phyloP scores from a whole-genome alignment of 2,888 invertebrate genomes.

The Nymphalis polychloros region DNA sequence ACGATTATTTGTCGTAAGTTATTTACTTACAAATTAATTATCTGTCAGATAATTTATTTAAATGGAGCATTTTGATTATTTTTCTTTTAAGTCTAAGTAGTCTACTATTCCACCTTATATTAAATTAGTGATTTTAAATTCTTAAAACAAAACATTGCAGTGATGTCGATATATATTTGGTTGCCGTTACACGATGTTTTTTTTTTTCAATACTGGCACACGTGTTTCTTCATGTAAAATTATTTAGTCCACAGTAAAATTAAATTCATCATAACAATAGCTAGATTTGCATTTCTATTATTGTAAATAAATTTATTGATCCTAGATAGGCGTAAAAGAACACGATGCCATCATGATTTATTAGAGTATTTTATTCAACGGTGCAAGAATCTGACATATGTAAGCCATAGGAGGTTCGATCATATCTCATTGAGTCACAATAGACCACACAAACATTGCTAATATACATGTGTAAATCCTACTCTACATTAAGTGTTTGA shows the following conservation, averaged over 20 bases:
- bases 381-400: conserved; percentile 38
- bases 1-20: background rate
- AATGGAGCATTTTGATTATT: too few relatives aligned
- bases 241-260: background rate
- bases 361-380: conserved; percentile 33
- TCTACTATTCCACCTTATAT: too few relatives aligned
- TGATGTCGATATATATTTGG: too few relatives aligned
- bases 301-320: conserved; percentile 33
- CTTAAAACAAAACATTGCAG: too few relatives aligned
- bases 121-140: too few relatives aligned
- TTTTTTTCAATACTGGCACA: too few relatives aligned
- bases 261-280: background rate
- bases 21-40: too few relatives aligned
- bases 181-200: too few relatives aligned
- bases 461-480: conserved; percentile 48
- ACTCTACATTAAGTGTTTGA: conserved; percentile 37
- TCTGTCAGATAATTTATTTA: too few relatives aligned
- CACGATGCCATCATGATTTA: conserved; percentile 28
- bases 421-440: conserved; percentile 52
- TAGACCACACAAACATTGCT: conserved; percentile 48
- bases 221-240: background rate
- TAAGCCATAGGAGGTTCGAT: conserved; percentile 40
- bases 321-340: conserved; percentile 35
- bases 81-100: background rate
- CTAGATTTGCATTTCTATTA: conserved; percentile 27